Evolutionary conservation across 2,888 invertebrate genomes (phyloP).

Genomic region (Orthonevra nobilis): DNA sequence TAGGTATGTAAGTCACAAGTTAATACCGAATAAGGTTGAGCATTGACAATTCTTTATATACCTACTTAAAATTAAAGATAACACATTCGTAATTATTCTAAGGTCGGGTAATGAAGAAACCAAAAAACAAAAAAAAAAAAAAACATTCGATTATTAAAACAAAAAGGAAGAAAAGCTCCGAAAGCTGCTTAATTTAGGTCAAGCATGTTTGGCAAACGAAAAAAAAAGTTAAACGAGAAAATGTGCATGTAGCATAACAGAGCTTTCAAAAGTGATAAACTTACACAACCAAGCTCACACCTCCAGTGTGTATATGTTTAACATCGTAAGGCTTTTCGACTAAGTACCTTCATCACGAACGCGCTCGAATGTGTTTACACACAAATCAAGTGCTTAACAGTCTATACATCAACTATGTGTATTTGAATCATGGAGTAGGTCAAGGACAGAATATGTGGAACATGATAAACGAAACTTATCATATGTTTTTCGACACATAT

Average conservation of each 20-base stretch:
- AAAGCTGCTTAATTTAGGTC: slow-evolving; percentile 76
- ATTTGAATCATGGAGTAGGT: slow-evolving; percentile 78
- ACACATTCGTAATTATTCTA: no score
- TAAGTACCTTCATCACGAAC: slow-evolving; percentile 24
- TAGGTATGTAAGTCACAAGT: no score
- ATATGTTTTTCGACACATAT: no score
- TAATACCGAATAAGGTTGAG: no score
- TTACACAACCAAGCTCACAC: slow-evolving; percentile 37
- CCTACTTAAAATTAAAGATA: no score
- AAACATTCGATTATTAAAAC: slow-evolving; percentile 20
- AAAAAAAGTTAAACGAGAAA: slow-evolving; percentile 71
- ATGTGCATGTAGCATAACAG: slow-evolving; percentile 3
- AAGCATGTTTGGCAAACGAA: slow-evolving; percentile 80
- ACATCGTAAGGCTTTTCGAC: slow-evolving; percentile 41
- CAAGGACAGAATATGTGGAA: slow-evolving; percentile 77
- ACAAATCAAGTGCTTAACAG: slow-evolving; percentile 33
- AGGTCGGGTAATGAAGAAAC: no score
- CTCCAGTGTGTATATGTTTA: slow-evolving; percentile 24
- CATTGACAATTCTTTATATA: no score
- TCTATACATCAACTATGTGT: slow-evolving; percentile 56
- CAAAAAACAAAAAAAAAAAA: slow-evolving; percentile 2
- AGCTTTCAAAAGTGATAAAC: slow-evolving; percentile 34
- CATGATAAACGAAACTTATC: slow-evolving; percentile 36
- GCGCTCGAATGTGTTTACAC: slow-evolving; percentile 10
- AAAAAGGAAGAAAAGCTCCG: slow-evolving; percentile 35